A percentile compares a stretch with the other conserved stretches of the same genome.
Conservation (phyloP, 1,140 invertebrate species). For the Bombus cullumanus region DNA sequence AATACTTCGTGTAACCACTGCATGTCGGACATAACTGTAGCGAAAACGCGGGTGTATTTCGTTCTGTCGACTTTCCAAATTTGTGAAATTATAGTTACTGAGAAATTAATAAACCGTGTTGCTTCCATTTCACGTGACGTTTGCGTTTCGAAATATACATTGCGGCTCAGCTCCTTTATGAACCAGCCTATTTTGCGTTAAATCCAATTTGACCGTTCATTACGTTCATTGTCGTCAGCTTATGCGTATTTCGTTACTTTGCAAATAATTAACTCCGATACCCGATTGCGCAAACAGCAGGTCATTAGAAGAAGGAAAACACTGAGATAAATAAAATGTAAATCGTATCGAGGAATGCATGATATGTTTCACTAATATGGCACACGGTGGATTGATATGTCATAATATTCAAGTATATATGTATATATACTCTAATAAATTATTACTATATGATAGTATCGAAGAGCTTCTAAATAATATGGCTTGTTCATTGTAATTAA, state of each 20-base stretch:
- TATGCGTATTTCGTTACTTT: conserved; percentile 14
- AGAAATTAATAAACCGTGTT: conserved; percentile 7
- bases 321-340: neutral
- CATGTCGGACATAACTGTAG: neutral
- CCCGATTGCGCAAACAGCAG: neutral
- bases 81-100: neutral
- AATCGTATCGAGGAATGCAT: neutral
- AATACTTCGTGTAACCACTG: no score
- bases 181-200: conserved; percentile 17
- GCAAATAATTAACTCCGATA: conserved; percentile 3
- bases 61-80: neutral
- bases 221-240: neutral
- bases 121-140: conserved; percentile 4
- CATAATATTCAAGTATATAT: neutral
- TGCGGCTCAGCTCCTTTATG: neutral
- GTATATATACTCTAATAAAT: neutral
- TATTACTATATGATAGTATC: neutral
- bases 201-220: conserved; percentile 5
- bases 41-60: neutral
- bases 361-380: conserved; percentile 6
- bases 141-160: conserved; percentile 1
- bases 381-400: conserved; percentile 1
- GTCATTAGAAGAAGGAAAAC: neutral
- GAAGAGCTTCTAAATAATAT: neutral
- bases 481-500: neutral